phyloP scores from a whole-genome alignment of 2,113 vertebrate species.

The Stegostoma tigrinum region DNA sequence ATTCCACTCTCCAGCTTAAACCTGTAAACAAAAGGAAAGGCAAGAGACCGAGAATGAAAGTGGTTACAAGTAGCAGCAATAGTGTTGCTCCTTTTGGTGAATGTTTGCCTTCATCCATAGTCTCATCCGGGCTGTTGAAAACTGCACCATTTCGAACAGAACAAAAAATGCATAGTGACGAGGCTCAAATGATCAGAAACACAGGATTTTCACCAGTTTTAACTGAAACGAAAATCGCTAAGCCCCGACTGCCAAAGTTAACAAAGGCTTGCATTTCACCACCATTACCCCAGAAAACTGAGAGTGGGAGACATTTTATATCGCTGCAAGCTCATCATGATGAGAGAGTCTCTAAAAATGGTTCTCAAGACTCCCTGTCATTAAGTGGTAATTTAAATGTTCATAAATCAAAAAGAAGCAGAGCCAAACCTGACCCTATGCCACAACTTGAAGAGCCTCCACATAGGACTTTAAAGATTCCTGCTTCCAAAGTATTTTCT shows the following conservation, averaged over 20 bases:
- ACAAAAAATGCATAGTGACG: slow-evolving; percentile 23
- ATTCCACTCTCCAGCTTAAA: slow-evolving; percentile 46
- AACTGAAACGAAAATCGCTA: slow-evolving; percentile 57
- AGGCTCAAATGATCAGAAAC: slow-evolving; percentile 56
- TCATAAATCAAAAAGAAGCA: slow-evolving; percentile 72
- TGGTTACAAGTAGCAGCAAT: neutral
- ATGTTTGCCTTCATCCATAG: neutral
- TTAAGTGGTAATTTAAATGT: slow-evolving; percentile 54
- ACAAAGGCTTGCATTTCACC: slow-evolving; percentile 48
- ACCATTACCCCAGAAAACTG: slow-evolving; percentile 52
- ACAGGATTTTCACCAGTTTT: slow-evolving; percentile 50
- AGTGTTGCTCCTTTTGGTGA: neutral
- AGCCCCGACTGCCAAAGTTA: slow-evolving; percentile 61
- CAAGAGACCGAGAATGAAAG: slow-evolving; percentile 18
- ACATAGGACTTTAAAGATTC: slow-evolving; percentile 71
- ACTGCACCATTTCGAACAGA: neutral
- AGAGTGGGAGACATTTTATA: slow-evolving; percentile 51
- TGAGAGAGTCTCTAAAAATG: slow-evolving; percentile 51
- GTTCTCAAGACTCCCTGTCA: slow-evolving; percentile 54
- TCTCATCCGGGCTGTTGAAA: neutral
- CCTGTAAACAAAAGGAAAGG: slow-evolving; percentile 25
- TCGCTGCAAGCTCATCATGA: slow-evolving; percentile 13
- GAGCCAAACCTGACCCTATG: slow-evolving; percentile 85
- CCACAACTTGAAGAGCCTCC: slow-evolving; percentile 79
- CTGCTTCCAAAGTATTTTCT: slow-evolving; percentile 82